Conservation (phyloP, 2,797 vertebrate species). For the Poecile montanus region DNA sequence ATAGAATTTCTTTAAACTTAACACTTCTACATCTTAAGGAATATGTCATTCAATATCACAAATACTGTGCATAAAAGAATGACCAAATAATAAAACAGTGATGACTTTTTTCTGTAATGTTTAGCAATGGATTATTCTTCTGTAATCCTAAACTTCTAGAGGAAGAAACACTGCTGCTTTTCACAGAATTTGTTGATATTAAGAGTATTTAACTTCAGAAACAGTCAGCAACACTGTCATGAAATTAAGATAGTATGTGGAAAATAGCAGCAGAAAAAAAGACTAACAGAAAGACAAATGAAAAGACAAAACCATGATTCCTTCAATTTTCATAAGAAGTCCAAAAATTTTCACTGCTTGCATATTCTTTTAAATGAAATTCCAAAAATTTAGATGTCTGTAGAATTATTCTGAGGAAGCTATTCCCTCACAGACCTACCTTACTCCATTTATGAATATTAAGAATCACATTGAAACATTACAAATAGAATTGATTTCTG, state of each 20-base stretch:
- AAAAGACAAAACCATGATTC: neutral
- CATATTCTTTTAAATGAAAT: neutral
- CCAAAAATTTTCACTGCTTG: fast-evolving
- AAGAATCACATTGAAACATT: neutral
- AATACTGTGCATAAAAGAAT: neutral
- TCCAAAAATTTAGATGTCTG: neutral
- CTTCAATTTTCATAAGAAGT: neutral
- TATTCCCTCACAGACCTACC: neutral
- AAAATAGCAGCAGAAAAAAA: neutral
- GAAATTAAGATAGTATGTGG: neutral
- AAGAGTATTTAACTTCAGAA: neutral
- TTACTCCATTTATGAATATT: neutral
- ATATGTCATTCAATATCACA: neutral
- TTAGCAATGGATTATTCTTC: neutral
- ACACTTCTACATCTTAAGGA: neutral
- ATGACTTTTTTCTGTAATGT: neutral
- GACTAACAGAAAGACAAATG: neutral
- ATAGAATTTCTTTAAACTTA: neutral
- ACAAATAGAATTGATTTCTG: neutral
- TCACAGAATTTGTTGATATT: neutral
- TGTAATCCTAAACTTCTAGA: neutral
- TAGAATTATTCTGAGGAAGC: neutral
- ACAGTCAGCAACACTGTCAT: neutral
- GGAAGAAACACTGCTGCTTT: neutral
- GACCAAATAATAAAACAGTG: neutral